Base-by-base conservation (phyloP, 2,888 invertebrate species). In the Agrilus biguttatus region DNA sequence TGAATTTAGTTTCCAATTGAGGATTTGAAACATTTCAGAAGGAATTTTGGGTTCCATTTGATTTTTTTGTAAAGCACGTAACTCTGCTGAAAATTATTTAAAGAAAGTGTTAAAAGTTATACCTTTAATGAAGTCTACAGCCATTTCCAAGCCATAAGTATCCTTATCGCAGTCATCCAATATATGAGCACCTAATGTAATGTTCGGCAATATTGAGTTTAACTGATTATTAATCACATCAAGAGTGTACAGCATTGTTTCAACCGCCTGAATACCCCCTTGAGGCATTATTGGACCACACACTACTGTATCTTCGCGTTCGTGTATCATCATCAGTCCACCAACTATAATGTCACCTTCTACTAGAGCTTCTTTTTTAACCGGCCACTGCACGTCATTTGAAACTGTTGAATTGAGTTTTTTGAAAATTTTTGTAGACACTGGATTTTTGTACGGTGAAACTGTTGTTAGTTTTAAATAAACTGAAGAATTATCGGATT, bases 71-170 rank as follows among this genome's bases (percentile, higher is more conserved):
- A 17, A 4, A 17, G 17, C 2, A 17, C 17, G 10, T 10, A 28
- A 28, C 3, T 2, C 2, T 28, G 28, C 5, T 28, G 28, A 10
- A 23, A 28, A 28, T 21, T 21, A 7, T 21, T 21, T 21, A 21
- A 7, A 21, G 2, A 28, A 28, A 10, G 10, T 10, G 2, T 36
- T n/a, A n/a, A 36, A 36, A 21, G 12, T 13, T 28, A 71, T 69
- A 93, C 93, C 92, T 83, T 92, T 89, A 49, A 93, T 93, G 64
- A 93, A 93, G 67, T 93, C 92, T 14, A 93, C 88, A 14, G 92
- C 90, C 82, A 93, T 92, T 63, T 93, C 92, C 50, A 93, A 70
- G 1, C 93, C 93, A 58, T 92, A 92, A 0, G 92, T 93, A 62
- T 93, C 93, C 67, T 90, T 87, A 70, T 93, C 93, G 65, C 93